A percentile compares a stretch with the other conserved stretches of the same genome.
Evolutionary conservation across 1,140 invertebrate genomes (phyloP).

Genomic region (Diachasmimorpha longicaudata): DNA sequence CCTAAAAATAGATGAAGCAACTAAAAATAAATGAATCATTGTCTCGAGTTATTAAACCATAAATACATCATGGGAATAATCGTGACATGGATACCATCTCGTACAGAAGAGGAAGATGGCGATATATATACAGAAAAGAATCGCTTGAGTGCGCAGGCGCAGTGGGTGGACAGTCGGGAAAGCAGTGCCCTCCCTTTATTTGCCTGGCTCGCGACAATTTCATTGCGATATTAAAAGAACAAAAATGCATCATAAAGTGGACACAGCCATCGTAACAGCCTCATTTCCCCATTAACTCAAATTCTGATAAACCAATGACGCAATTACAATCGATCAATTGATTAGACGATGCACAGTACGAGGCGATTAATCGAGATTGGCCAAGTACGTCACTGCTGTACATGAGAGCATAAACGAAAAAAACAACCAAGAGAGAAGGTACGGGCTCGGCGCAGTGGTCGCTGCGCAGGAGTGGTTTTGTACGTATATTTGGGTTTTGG

Average conservation of each 20-base stretch:
- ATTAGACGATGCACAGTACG: background rate
- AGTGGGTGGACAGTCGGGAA: background rate
- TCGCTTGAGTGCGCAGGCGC: background rate
- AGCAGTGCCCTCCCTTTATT: background rate
- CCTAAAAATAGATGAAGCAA: background rate
- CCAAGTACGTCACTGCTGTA: background rate
- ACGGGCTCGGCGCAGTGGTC: background rate
- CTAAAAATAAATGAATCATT: slow-evolving; percentile 1
- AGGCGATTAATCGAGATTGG: background rate
- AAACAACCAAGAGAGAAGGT: background rate
- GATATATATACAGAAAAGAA: background rate
- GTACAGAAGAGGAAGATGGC: background rate
- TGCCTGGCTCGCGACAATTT: background rate
- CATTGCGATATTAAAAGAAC: background rate
- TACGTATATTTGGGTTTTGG: background rate
- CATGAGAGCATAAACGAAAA: background rate
- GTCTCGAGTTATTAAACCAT: background rate
- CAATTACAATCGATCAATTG: background rate
- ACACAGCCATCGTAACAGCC: background rate
- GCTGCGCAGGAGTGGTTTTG: background rate
- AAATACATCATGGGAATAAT: background rate
- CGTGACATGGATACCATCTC: background rate
- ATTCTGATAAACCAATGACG: background rate
- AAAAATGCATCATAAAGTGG: background rate
- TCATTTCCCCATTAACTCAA: background rate